Evolutionary conservation across 2,888 invertebrate species (phyloP), one percentile per base, ranked within the genome.

Genomic region (Noctua pronuba): DNA sequence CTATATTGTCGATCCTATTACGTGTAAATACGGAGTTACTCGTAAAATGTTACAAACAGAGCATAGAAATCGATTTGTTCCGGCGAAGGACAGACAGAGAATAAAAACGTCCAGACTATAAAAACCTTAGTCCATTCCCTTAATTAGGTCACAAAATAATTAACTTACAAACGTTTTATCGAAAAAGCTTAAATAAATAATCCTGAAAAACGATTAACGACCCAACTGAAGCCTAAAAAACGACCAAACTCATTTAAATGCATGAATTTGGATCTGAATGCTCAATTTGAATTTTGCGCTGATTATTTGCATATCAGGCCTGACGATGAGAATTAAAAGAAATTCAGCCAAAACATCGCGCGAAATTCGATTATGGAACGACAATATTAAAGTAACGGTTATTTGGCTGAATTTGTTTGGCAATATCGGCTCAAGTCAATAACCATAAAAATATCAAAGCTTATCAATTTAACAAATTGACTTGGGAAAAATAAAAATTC

Each of bases 251-350:
- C 81, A 88, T 88, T 78, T 24, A 67, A 88, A 88, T 84, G 80
- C 84, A 88, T 79, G 80, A 84, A 88, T 84, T 84, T 82, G 55
- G 72, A 81, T 77, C 72, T 81, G 66, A 88, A 85, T 79, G 74
- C 73, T 76, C 72, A 80, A 85, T 85, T 88, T 72, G 67, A 78
- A 62, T 88, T 75, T 80, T 83, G 66, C 35, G 10, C n/a, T 24
- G 38, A 38, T 38, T 62, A 85, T 88, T 88, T 82, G 65, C 73
- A 88, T 88, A 79, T 75, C 49, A 64, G 41, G 79, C 76, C 41
- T 10, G 41, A 46, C 66, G 41, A 73, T 79, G 46, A 11, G 73
- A 81, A 88, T 73, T 67, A 71, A 84, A 84, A 82, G 55, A 74
- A 74, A 75, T 79, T 77, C 73, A 44, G 55, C 13, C 72, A 79